These are phyloP conservation scores for Heliocidaris tuberculata DNA, from an alignment of 35 echinoderm and acorn worm species.

Conservation along the genomic window DNA sequence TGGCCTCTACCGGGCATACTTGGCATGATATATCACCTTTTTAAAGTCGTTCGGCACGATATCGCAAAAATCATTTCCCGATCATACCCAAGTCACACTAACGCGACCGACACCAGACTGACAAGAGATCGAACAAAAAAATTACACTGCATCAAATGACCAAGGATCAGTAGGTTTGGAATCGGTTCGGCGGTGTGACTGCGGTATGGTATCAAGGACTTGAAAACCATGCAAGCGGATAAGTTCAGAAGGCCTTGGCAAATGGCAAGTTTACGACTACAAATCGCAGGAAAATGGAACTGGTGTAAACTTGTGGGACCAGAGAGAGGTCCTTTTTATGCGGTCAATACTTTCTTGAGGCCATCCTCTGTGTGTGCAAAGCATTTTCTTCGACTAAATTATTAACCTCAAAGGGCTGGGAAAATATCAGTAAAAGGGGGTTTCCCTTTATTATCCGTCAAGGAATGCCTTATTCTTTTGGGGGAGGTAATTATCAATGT, in stretches of 20 bases:
- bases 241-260: constrained; percentile 6
- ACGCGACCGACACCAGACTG: no score
- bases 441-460: no score
- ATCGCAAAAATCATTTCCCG: constrained; percentile 20
- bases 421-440: no score
- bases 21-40: constrained; percentile 20
- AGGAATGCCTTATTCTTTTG: no score
- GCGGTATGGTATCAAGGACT: neutral
- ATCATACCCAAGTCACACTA: neutral
- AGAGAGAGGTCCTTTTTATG: neutral
- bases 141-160: no score
- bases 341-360: neutral
- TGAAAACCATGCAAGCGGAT: neutral
- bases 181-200: no score
- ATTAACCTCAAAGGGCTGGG: neutral
- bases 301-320: neutral
- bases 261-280: constrained; percentile 42
- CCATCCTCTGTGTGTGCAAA: neutral
- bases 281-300: constrained; percentile 41
- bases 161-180: no score
- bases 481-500: no score
- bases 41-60: constrained; percentile 27
- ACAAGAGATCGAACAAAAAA: no score
- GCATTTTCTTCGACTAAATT: no score
- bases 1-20: constrained; percentile 19